Evolutionary conservation across 2,797 vertebrate species (phyloP).

Genomic region (Pseudochirops cupreus): DNA sequence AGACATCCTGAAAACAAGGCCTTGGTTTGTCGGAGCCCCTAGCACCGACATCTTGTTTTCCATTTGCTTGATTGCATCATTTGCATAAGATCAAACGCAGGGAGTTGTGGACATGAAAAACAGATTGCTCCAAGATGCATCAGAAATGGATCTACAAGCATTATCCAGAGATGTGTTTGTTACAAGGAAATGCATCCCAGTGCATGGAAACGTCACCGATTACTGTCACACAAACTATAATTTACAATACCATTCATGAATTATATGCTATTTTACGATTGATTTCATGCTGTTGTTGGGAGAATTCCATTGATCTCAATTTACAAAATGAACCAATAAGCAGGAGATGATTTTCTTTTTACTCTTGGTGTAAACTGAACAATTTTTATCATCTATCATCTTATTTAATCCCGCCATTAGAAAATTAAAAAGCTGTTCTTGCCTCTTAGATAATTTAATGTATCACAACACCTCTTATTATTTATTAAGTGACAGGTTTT

Average conservation of each 20-base stretch:
- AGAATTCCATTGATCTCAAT: conserved; percentile 86
- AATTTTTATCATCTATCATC: conserved; percentile 66
- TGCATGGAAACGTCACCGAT: conserved; percentile 80
- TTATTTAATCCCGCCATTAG: conserved; percentile 58
- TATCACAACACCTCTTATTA: not conserved
- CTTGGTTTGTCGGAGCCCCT: conserved; percentile 75
- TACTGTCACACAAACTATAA: conserved; percentile 85
- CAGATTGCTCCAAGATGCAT: conserved; percentile 79
- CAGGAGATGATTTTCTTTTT: conserved; percentile 78
- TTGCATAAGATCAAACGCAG: conserved; percentile 86
- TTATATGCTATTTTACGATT: conserved; percentile 86
- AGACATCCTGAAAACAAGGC: conserved; percentile 76
- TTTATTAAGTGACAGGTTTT: conserved; percentile 43
- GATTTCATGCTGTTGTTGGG: conserved; percentile 86
- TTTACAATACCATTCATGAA: conserved; percentile 86
- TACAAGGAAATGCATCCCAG: conserved; percentile 82
- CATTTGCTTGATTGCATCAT: conserved; percentile 85
- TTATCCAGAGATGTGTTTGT: conserved; percentile 76
- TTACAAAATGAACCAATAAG: conserved; percentile 84
- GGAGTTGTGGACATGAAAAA: conserved; percentile 80
- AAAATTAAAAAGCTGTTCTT: conserved; percentile 70
- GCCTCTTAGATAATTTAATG: conserved; percentile 52
- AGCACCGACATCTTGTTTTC: conserved; percentile 79
- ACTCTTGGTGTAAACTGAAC: conserved; percentile 69
- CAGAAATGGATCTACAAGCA: conserved; percentile 81